Base-by-base conservation (phyloP, 2,888 invertebrate species). In the Pterostichus niger region DNA sequence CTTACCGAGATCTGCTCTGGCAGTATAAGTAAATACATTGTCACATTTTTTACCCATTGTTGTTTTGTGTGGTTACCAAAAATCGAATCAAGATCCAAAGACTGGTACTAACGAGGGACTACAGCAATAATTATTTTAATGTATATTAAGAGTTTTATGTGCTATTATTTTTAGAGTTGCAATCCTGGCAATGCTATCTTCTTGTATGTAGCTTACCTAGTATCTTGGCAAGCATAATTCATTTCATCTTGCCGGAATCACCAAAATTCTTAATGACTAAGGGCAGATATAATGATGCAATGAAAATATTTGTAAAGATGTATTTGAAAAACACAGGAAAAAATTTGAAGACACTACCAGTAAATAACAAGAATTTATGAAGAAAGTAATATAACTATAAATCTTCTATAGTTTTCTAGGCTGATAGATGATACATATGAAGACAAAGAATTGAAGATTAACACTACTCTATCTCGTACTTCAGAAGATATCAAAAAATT, bases 161-260 rank as follows among this genome's bases (percentile, higher is more conserved):
- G n/a, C n/a, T 35, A 5, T 40, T 35, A 24, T 44, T 49, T 75
- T 13, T 9, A 87, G 87, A 89, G 82, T 93, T 92, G 87, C 92
- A 91, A 0, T 93, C 94, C 0, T 94, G 94, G 94, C 88, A 94
- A 3, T 91, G 93, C 13, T 94, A 94, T 86, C 91, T 94, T 31
- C 91, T 93, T 0, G 91, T 94, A 0, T 93, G 93, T 84, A 92
- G 93, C 0, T 86, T 92, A 33, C 93, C 93, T 0, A 92, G 92
- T 64, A 87, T 93, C 24, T 85, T 92, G 80, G 92, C 92, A 82
- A 90, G 91, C 56, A 85, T 91, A 59, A 87, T 92, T 7, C 88
- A 93, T 40, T 85, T 90, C n/a, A 91, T 91, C 0, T 90, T 93
- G 86, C 93, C 93, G 0, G 93, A 93, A 88, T 92, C 92, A 15